Evolutionary conservation across 1,140 invertebrate species (phyloP), one percentile per base, ranked within the genome.

Genomic region (Drosophila pallidifrons): DNA sequence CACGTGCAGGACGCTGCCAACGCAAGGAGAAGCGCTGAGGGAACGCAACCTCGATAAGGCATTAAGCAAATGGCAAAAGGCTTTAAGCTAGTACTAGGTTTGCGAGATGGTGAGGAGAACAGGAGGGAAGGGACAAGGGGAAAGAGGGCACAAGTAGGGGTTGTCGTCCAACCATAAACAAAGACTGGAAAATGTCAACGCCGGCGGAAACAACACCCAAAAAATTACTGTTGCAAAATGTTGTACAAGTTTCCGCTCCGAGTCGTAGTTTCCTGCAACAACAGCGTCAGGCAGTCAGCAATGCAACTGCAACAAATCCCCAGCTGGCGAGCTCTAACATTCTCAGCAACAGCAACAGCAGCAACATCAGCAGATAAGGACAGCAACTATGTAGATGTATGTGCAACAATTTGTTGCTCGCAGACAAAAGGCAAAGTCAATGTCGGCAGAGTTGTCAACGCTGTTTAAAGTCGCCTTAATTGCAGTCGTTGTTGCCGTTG

Each of bases 201-300:
- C 85, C 85, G 78, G 51, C 81, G 85, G 85, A 88, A 90, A 85
- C 86, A 85, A 90, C 86, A 90, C 86, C 85, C 86, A 81, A 89
- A 89, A 89, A 89, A 89, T 89, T 89, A 89, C 85, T 73, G 81
- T 89, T 85, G 78, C 80, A 89, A 89, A 89, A 89, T 89, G 83
- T 79, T 89, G 85, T 87, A 77, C 78, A 76, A 90, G 86, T 78
- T 89, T 90, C 85, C 85, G 85, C 75, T 82, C 46, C 73, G 55
- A 77, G 65, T 82, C 69, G 47, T 45, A 69, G 77, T 81, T 83
- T 89, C 83, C 85, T 89, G 69, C 74, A 65, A 64, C 58, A 38
- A 47, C 79, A 80, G 63, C 71, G 49, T 70, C 63, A 8, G 32
- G 38, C 54, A 32, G 25, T 3, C 25, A 52, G 28, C 51, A 52